Base-by-base conservation (phyloP, 2,888 invertebrate genomes). In the Flexamia atlantica region DNA sequence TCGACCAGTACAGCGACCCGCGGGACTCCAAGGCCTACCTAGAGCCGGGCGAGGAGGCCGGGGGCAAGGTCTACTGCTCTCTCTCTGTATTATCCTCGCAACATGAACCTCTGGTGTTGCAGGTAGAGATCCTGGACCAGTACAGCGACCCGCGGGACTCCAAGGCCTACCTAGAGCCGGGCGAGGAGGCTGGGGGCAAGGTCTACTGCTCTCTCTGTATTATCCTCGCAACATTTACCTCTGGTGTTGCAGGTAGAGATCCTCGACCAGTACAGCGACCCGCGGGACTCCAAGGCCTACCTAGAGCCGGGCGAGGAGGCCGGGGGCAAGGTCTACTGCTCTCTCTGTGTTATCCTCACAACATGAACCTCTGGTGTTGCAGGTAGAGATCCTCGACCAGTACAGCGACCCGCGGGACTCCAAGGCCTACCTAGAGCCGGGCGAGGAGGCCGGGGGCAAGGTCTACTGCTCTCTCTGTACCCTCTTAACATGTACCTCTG, bases 101-200 rank as follows among this genome's bases (percentile, higher is more conserved):
- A n/a, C n/a, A n/a, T n/a, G n/a, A n/a, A n/a, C 36, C 9, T 12
- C 5, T 53, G n/a, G 53, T 60, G 60, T 46, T 76, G 0, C 90
- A 95, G 94, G 93, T 95, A 87, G 94, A 95, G 90, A 93, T 95
- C 87, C 91, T 95, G 90, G 95, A 95, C 90, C 93, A 94, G 84
- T 95, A 95, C 89, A 94, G 95, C 89, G 95, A 95, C 88, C 95
- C 95, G 20, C 92, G 94, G 86, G 95, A 95, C 89, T 94, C 94
- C 88, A 90, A 90, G 88, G 88, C 90, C 30, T 90, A 90, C 87
- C 88, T 89, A 12, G 90, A 90, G 70, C 89, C 90, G 7, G 89
- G 89, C 87, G 90, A 90, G 84, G 92, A 92, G 85, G 88, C 88
- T 83, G 90, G 90, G 84, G 90, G 90, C 74, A 91, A 91, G 87